phyloP scores from a whole-genome alignment of 2,113 vertebrate genomes.

The Austrofundulus limnaeus region DNA sequence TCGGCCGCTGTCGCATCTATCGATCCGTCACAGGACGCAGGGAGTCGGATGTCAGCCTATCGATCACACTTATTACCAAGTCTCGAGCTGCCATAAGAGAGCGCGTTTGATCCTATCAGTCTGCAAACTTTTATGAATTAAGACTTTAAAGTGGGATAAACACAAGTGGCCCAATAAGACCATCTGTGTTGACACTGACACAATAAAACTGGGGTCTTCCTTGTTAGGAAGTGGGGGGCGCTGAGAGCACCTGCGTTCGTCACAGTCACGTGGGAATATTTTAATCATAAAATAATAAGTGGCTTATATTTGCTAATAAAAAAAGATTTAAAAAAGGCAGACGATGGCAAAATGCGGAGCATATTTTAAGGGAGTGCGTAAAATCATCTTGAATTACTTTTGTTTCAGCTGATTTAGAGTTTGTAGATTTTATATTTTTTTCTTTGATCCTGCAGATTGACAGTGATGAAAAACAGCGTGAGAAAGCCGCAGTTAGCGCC shows the following conservation, averaged over 20 bases:
- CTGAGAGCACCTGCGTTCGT: conserved; percentile 37
- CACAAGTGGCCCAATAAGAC: conserved; percentile 5
- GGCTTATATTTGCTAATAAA: too few relatives aligned
- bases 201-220: conserved; percentile 27
- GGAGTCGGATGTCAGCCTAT: conserved; percentile 73
- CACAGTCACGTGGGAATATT: conserved; percentile 40
- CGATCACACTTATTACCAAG: conserved; percentile 71
- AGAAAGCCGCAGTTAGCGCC: conserved; percentile 71
- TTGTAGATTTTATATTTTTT: conserved; percentile 30
- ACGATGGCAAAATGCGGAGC: too few relatives aligned
- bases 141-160: neutral
- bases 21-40: conserved; percentile 72
- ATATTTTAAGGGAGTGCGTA: too few relatives aligned
- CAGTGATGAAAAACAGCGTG: conserved; percentile 59
- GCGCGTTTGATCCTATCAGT: conserved; percentile 20
- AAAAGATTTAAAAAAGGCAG: too few relatives aligned
- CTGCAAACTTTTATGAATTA: conserved; percentile 52
- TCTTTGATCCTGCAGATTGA: conserved; percentile 15
- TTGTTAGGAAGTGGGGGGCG: conserved; percentile 9
- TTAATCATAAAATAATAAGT: too few relatives aligned
- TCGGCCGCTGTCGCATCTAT: conserved; percentile 69
- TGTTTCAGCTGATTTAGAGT: conserved; percentile 1
- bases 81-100: conserved; percentile 27
- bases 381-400: too few relatives aligned
- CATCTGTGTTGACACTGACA: conserved; percentile 37